Conservation (phyloP, 1,140 invertebrate species). For the Campoletis sonorensis region DNA sequence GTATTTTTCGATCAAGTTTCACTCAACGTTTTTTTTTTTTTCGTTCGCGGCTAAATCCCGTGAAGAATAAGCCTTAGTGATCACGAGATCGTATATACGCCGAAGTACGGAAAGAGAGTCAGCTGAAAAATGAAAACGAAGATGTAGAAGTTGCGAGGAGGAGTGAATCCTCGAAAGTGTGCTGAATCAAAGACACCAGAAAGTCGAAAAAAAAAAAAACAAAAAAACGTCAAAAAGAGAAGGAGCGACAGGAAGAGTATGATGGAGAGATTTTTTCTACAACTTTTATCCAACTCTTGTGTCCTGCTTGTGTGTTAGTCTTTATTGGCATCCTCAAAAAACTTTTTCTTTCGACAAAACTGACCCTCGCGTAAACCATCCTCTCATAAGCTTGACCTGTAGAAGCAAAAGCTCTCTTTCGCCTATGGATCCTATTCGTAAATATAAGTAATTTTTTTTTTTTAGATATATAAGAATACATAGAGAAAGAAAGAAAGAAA, state of each 20-base stretch:
- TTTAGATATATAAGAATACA: background rate
- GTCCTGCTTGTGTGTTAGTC: background rate
- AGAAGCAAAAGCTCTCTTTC: background rate
- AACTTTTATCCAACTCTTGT: slow-evolving; percentile 22
- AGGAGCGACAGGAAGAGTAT: background rate
- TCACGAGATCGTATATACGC: background rate
- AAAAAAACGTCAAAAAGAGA: too few species aligned
- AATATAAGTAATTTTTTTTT: slow-evolving; percentile 3
- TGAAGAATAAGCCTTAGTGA: background rate
- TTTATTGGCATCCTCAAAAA: slow-evolving; percentile 16
- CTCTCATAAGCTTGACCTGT: background rate
- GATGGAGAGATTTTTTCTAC: background rate
- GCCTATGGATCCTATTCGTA: background rate
- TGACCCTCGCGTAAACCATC: background rate
- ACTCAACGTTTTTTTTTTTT: slow-evolving; percentile 1
- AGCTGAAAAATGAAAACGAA: background rate
- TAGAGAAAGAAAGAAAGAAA: background rate
- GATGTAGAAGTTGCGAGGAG: background rate
- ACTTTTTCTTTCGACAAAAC: slow-evolving; percentile 6
- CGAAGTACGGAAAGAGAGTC: background rate
- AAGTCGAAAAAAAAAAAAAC: background rate
- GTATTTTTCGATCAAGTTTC: slow-evolving; percentile 17
- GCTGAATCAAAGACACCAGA: background rate
- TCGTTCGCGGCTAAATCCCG: slow-evolving; percentile 5
- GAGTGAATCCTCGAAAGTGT: slow-evolving; percentile 10